Conservation (phyloP, 2,113 vertebrate genomes). For the Spea bombifrons region DNA sequence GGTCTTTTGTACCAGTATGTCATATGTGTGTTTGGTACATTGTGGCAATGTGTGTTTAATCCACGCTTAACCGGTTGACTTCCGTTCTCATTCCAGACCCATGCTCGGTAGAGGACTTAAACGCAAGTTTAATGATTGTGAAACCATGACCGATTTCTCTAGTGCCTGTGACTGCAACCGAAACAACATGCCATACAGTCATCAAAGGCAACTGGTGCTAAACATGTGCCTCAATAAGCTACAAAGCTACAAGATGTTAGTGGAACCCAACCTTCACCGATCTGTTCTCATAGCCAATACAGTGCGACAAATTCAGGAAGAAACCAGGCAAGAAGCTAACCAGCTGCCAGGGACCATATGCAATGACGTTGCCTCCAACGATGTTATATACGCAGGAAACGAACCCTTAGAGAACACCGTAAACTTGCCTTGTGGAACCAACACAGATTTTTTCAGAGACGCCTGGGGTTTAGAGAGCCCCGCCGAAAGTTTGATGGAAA, state of each 20-base stretch:
- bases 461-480: conserved; percentile 53
- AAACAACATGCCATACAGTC: conserved; percentile 63
- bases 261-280: conserved; percentile 79
- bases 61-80: too few species aligned
- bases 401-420: conserved; percentile 57
- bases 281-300: conserved; percentile 84
- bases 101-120: conserved; percentile 87
- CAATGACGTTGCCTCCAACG: conserved; percentile 50
- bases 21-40: too few species aligned
- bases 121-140: conserved; percentile 77
- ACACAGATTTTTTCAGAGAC: conserved; percentile 51
- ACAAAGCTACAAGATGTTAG: conserved; percentile 71
- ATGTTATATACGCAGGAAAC: conserved; percentile 53
- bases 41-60: too few species aligned
- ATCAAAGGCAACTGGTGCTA: conserved; percentile 81
- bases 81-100: conserved; percentile 61
- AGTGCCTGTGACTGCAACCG: conserved; percentile 65
- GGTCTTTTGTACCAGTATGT: too few species aligned
- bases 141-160: conserved; percentile 65
- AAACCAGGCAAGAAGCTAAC: conserved; percentile 63
- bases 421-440: conserved; percentile 58
- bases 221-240: conserved; percentile 81
- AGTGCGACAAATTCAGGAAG: conserved; percentile 78
- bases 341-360: conserved; percentile 56
- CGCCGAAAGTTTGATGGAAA: conserved; percentile 59